Evolutionary conservation across 1,140 invertebrate species (phyloP).

Genomic region (Glomeris maerens): DNA sequence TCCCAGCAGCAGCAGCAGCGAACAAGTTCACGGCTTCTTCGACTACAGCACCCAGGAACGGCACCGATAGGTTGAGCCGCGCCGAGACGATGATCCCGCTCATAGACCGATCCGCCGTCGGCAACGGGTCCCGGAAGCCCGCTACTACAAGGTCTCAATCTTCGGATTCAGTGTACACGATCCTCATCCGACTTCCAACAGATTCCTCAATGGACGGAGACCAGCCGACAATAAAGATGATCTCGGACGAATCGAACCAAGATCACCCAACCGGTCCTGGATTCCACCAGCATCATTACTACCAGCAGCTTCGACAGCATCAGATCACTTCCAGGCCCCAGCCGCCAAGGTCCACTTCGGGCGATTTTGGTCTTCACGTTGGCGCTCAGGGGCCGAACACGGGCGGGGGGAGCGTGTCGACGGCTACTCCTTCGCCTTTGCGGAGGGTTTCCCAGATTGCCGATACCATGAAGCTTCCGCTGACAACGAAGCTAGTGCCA

Average conservation of each 20-base stretch:
- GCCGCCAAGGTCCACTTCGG: conserved; percentile 3
- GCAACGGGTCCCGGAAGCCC: conserved; percentile 21
- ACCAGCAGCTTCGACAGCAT: conserved; percentile 36
- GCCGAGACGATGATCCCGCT: conserved; percentile 31
- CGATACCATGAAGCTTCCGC: conserved; percentile 55
- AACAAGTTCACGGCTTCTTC: too few species aligned
- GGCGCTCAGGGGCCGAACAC: conserved; percentile 21
- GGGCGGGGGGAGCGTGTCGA: too few species aligned
- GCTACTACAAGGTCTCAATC: conserved; percentile 22
- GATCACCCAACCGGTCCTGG: not conserved
- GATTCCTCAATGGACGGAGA: conserved; percentile 34
- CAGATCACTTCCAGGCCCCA: conserved; percentile 21
- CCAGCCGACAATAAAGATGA: conserved; percentile 68
- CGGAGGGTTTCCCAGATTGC: conserved; percentile 30
- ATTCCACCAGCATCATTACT: conserved; percentile 1
- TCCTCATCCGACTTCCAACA: conserved; percentile 66
- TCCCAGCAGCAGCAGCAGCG: conserved; percentile 23
- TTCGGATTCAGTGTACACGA: conserved; percentile 59
- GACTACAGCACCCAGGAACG: too few species aligned
- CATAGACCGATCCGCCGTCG: conserved; percentile 24
- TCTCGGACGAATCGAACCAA: conserved; percentile 42
- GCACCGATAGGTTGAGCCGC: conserved; percentile 24
- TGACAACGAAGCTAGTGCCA: conserved; percentile 70
- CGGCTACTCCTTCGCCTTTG: conserved; percentile 24
- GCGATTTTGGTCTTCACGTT: conserved; percentile 9